Evolutionary conservation across 1,140 invertebrate species (phyloP).

Genomic region (Brachionus asplanchnoidis): DNA sequence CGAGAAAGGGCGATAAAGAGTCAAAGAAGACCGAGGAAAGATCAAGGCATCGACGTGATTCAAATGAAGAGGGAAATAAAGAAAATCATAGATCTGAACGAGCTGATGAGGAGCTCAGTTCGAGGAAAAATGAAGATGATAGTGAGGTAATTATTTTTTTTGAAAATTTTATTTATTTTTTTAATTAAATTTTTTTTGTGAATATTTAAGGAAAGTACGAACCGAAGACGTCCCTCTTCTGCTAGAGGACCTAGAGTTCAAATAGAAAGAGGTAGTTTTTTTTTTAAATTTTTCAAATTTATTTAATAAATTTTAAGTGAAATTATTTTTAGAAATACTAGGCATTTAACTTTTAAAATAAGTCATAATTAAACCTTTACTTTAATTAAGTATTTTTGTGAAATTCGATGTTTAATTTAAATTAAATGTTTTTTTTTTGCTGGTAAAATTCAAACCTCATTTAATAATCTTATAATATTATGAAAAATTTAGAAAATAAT

Average conservation of each 20-base stretch:
- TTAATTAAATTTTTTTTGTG: not conserved
- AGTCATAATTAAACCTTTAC: too few relatives aligned
- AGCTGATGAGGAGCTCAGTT: not conserved
- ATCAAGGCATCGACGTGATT: conserved; percentile 43
- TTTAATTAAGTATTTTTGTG: too few relatives aligned
- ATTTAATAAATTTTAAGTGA: too few relatives aligned
- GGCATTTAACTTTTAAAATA: too few relatives aligned
- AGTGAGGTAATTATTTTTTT: not conserved
- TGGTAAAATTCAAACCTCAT: too few relatives aligned
- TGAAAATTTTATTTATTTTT: not conserved
- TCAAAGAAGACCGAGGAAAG: conserved; percentile 36
- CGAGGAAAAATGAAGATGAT: not conserved
- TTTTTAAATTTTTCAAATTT: too few relatives aligned
- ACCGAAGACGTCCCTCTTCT: not conserved
- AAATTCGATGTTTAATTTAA: too few relatives aligned
- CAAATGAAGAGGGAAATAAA: not conserved
- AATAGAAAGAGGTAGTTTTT: not conserved
- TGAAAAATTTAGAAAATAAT: too few relatives aligned
- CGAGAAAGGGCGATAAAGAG: not conserved
- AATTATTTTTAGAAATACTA: too few relatives aligned
- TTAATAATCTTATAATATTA: too few relatives aligned
- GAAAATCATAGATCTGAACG: not conserved
- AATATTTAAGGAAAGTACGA: not conserved
- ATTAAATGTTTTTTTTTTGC: too few relatives aligned
- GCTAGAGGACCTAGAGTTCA: conserved; percentile 24